Conservation (phyloP, 2,797 vertebrate species). For the Scleropages formosus region DNA sequence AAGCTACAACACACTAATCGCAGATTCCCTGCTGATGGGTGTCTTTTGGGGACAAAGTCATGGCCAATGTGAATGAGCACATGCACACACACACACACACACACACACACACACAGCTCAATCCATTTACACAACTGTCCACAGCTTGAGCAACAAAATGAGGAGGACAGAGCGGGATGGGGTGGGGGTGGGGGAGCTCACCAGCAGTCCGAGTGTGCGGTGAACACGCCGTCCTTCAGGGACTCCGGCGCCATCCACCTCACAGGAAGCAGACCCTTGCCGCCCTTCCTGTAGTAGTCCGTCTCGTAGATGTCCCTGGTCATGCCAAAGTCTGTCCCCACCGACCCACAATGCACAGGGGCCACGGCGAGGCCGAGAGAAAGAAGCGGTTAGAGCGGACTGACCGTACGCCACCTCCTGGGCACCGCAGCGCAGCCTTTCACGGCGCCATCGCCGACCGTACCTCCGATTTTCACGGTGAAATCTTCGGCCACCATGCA, state of each 20-base stretch:
- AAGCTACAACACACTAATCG: background rate
- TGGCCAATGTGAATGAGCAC: too few species aligned
- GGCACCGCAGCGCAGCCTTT: too few species aligned
- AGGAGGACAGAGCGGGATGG: background rate
- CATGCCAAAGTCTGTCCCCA: conserved; percentile 87
- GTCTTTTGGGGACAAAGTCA: background rate
- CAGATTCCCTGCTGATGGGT: background rate
- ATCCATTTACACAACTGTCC: too few species aligned
- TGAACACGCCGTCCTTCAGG: conserved; percentile 93
- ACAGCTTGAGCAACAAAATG: too few species aligned
- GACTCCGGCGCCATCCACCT: conserved; percentile 97
- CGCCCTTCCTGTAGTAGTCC: conserved; percentile 95
- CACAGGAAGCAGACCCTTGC: conserved; percentile 91
- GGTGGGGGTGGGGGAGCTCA: conserved; percentile 59
- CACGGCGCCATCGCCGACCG: background rate
- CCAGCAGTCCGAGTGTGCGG: conserved; percentile 92
- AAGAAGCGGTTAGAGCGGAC: conserved; percentile 10
- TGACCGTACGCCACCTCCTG: too few species aligned
- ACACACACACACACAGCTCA: too few species aligned
- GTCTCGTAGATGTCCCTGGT: conserved; percentile 97
- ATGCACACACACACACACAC: too few species aligned
- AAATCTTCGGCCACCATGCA: conserved; percentile 94
- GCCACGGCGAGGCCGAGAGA: background rate
- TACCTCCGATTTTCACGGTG: conserved; percentile 94
- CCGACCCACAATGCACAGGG: background rate